Evolutionary conservation across 2,888 invertebrate genomes (phyloP), one percentile per base, ranked within the genome.

Genomic region (Galeruca laticollis): DNA sequence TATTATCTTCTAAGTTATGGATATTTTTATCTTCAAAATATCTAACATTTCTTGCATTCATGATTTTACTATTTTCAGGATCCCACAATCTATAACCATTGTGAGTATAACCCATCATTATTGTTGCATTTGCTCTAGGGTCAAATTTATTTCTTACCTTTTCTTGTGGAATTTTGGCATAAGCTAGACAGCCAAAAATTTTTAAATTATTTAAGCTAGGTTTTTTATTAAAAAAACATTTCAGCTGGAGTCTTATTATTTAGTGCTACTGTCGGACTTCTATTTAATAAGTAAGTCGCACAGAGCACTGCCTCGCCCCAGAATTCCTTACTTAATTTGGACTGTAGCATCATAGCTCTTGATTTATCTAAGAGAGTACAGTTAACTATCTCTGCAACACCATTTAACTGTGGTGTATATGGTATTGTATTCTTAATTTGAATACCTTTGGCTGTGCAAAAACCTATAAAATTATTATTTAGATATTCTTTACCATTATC

Each of bases 101-200:
- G n/a, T n/a, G n/a, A n/a, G n/a, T n/a, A n/a, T n/a, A n/a, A n/a
- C n/a, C n/a, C n/a, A n/a, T n/a, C n/a, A n/a, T n/a, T n/a, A n/a
- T n/a, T n/a, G n/a, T n/a, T n/a, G n/a, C n/a, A n/a, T n/a, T 60
- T 63, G 59, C 18, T 62, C 62, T 62, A 20, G 11, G 15, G 59
- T 72, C 69, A 20, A 72, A 54, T 37, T 70, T 72, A 33, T 35
- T 69, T 70, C 70, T 63, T 13, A 70, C 10, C 10, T 60, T 33
- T 31, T 72, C 70, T 35, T 35, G 8, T 20, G 72, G 67, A 10
- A 72, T 63, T 64, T 59, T 62, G 21, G 68, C 69, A 67, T 70
- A 70, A 31, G 67, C 67, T 35, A 67, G 62, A 40, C 69, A 70
- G 35, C 72, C 72, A 67, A 69, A 72, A 63, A 72, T 60, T 35